These are phyloP conservation scores for Trematomus bernacchii DNA, from an alignment of 2,797 vertebrate genomes.

Conservation along the genomic window DNA sequence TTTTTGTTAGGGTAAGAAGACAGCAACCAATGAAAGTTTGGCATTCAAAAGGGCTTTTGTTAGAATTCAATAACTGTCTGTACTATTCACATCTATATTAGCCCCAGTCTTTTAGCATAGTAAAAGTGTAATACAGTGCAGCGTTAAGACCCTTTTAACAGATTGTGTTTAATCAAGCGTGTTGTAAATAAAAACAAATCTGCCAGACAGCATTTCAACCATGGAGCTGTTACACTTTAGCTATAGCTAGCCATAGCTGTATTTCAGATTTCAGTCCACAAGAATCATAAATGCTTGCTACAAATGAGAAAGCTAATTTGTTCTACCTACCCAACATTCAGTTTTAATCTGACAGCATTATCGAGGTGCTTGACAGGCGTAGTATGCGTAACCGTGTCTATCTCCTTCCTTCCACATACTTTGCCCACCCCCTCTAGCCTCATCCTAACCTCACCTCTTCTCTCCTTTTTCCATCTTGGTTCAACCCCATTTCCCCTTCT, in stretches of 20 bases:
- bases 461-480: constrained; percentile 19
- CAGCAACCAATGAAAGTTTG: background rate
- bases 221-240: background rate
- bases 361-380: background rate
- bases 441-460: background rate
- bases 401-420: background rate
- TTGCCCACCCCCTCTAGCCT: background rate
- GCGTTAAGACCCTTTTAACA: background rate
- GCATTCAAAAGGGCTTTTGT: background rate
- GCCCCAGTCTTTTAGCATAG: background rate
- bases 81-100: background rate
- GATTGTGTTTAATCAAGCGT: background rate
- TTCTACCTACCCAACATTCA: background rate
- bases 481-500: constrained; percentile 4
- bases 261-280: background rate
- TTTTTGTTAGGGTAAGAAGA: background rate
- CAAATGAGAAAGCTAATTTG: background rate
- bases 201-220: background rate
- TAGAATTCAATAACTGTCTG: background rate
- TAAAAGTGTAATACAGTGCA: background rate
- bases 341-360: background rate
- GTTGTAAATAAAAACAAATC: background rate
- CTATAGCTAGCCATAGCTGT: background rate
- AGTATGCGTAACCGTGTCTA: background rate
- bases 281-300: background rate